Conservation (phyloP, 1,140 invertebrate genomes). For the Popillia japonica region DNA sequence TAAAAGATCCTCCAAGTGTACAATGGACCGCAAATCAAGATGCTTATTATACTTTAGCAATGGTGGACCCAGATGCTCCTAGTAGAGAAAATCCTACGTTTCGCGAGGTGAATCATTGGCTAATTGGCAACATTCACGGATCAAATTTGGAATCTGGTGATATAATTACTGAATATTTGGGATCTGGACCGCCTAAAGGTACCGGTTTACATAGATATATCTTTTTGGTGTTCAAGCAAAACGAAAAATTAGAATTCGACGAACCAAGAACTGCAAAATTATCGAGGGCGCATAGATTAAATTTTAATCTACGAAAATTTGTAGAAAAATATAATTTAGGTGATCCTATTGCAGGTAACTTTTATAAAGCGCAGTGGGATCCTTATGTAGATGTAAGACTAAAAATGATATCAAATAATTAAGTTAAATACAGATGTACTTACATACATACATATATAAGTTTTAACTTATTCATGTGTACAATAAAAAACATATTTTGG, state of each 20-base stretch:
- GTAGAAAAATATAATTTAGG: conserved; percentile 84
- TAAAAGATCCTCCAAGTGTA: conserved; percentile 70
- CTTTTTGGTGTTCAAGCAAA: conserved; percentile 85
- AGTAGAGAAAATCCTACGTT: conserved; percentile 76
- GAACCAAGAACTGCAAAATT: conserved; percentile 66
- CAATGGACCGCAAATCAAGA: conserved; percentile 68
- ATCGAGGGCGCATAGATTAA: conserved; percentile 71
- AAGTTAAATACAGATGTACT: neutral
- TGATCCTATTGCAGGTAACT: conserved; percentile 85
- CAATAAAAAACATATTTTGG: too few species aligned
- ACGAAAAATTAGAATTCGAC: conserved; percentile 71
- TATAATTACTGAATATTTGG: conserved; percentile 77
- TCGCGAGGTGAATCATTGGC: conserved; percentile 90
- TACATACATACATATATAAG: neutral
- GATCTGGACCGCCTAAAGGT: conserved; percentile 81
- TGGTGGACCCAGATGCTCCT: conserved; percentile 90
- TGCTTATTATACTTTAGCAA: conserved; percentile 75
- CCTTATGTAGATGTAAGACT: conserved; percentile 84
- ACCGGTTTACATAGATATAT: conserved; percentile 90
- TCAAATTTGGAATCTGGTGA: conserved; percentile 73
- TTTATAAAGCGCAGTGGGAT: conserved; percentile 89
- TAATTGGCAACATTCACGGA: conserved; percentile 89
- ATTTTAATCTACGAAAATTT: conserved; percentile 80
- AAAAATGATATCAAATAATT: conserved; percentile 64
- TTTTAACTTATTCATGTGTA: too few species aligned